phyloP scores from a whole-genome alignment of 2,797 vertebrate genomes.

The Sebastolobus altivelis region DNA sequence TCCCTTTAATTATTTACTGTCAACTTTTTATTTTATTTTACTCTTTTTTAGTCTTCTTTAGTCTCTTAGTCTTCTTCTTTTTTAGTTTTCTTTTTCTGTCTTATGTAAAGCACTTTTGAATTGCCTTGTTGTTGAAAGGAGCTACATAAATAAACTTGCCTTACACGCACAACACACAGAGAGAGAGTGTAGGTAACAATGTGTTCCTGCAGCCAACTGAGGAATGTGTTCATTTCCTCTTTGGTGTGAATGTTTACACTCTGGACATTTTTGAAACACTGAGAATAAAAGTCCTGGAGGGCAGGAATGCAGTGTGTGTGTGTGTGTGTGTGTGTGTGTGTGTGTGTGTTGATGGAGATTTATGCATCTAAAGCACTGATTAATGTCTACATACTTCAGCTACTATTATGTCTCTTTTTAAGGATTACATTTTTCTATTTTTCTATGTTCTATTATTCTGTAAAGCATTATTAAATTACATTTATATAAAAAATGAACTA shows the following conservation, averaged over 20 bases:
- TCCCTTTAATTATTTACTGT: too few relatives aligned
- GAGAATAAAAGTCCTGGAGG: slow-evolving; percentile 33
- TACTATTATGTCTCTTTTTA: neutral
- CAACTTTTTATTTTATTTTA: too few relatives aligned
- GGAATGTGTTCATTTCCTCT: slow-evolving; percentile 77
- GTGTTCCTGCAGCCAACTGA: slow-evolving; percentile 33
- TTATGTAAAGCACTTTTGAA: too few relatives aligned
- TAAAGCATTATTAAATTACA: neutral
- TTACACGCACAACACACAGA: too few relatives aligned
- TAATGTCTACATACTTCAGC: neutral
- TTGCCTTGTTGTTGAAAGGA: too few relatives aligned
- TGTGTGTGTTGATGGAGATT: neutral
- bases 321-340: slow-evolving; percentile 5
- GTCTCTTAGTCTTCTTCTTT: too few relatives aligned
- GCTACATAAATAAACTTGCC: too few relatives aligned
- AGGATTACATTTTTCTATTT: neutral
- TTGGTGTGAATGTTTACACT: slow-evolving; percentile 56
- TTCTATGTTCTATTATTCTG: neutral
- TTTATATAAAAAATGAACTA: neutral
- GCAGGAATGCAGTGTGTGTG: slow-evolving; percentile 36
- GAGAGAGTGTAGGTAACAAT: slow-evolving; percentile 3
- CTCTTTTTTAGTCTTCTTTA: too few relatives aligned
- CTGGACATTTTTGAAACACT: slow-evolving; percentile 9
- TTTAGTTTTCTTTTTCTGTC: too few relatives aligned
- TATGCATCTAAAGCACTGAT: too few relatives aligned